Evolutionary conservation across 2,888 invertebrate species (phyloP).

Genomic region (Pseudanteris insignis): DNA sequence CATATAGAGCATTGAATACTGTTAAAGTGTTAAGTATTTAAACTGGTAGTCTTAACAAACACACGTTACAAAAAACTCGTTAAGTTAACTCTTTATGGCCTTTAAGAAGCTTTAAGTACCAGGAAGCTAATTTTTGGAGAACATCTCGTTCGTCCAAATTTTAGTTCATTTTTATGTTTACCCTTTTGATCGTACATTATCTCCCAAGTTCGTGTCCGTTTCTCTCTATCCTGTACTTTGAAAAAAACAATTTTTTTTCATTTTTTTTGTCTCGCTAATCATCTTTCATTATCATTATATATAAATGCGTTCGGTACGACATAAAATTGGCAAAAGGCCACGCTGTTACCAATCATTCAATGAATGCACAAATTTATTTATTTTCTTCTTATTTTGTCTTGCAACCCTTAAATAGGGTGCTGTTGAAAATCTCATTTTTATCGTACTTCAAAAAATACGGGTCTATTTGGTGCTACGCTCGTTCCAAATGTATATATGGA

Average conservation of each 20-base stretch:
- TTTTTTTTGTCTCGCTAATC: slow-evolving; percentile 19
- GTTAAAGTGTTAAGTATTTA: slow-evolving; percentile 56
- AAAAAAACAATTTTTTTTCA: slow-evolving; percentile 29
- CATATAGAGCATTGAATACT: too few species aligned
- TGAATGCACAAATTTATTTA: slow-evolving; percentile 29
- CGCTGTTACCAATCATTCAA: slow-evolving; percentile 55
- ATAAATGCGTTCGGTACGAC: slow-evolving; percentile 66
- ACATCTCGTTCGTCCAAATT: slow-evolving; percentile 5
- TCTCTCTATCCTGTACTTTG: too few species aligned
- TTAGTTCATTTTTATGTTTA: slow-evolving; percentile 20
- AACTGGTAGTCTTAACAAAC: slow-evolving; percentile 61
- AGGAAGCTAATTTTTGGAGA: slow-evolving; percentile 61
- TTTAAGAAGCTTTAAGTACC: slow-evolving; percentile 64
- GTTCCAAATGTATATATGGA: slow-evolving; percentile 58
- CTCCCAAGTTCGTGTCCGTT: too few species aligned
- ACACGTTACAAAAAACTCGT: slow-evolving; percentile 62
- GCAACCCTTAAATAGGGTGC: too few species aligned
- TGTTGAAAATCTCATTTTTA: slow-evolving; percentile 41
- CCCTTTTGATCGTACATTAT: slow-evolving; percentile 2
- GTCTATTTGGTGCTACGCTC: slow-evolving; percentile 54
- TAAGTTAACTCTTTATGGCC: slow-evolving; percentile 60
- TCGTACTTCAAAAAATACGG: slow-evolving; percentile 60
- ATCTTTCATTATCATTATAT: too few species aligned
- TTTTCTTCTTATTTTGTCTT: too few species aligned
- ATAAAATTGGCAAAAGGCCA: slow-evolving; percentile 55